Conservation (phyloP, 2,113 vertebrate genomes). For the Aleadryas rufinucha region DNA sequence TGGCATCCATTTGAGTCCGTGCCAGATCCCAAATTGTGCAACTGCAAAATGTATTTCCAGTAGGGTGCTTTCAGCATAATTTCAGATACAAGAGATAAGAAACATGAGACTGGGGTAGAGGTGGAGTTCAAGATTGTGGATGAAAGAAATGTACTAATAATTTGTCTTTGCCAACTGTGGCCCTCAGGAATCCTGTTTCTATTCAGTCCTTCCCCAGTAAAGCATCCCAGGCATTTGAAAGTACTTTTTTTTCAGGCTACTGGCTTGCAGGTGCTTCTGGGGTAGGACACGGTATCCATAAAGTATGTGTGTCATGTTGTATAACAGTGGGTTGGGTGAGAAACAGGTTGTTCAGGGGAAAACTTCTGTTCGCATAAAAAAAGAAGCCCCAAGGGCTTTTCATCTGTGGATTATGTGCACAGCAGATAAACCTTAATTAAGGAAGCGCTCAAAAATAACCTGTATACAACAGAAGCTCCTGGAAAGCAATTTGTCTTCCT, state of each 20-base stretch:
- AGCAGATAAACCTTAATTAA: constrained; percentile 47
- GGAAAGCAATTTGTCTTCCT: constrained; percentile 52
- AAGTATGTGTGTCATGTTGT: background rate
- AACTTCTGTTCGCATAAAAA: background rate
- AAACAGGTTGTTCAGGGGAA: constrained; percentile 7
- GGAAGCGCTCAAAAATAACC: constrained; percentile 9
- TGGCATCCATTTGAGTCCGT: background rate
- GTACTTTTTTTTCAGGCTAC: background rate
- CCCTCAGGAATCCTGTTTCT: background rate
- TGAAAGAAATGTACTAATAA: background rate
- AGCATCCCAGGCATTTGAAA: background rate
- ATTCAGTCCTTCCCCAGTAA: background rate
- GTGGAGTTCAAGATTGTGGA: background rate
- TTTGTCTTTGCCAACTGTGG: background rate
- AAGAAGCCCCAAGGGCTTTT: background rate
- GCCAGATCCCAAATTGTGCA: background rate
- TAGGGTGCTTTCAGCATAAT: background rate
- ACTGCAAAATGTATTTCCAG: background rate
- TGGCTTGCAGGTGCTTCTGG: background rate
- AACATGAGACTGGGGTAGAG: background rate
- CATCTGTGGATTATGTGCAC: background rate
- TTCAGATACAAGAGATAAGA: background rate
- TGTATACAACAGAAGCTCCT: constrained; percentile 5
- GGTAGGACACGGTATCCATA: background rate
- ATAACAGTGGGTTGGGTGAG: constrained; percentile 3